phyloP scores from a whole-genome alignment of 2,113 vertebrate species.

The Xiphophorus maculatus region DNA sequence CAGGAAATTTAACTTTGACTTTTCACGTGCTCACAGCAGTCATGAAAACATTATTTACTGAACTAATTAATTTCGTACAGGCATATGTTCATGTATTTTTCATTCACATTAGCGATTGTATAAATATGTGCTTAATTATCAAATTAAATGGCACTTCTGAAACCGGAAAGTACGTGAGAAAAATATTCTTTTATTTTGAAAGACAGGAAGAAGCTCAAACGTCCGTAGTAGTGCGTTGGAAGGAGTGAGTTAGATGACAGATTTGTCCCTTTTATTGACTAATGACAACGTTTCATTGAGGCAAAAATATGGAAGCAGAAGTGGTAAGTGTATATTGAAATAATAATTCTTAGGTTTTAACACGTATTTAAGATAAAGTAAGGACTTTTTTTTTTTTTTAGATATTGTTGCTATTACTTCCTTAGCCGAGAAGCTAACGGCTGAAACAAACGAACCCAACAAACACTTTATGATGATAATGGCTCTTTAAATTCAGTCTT shows the following conservation, averaged over 20 bases:
- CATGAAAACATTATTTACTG: too few relatives aligned
- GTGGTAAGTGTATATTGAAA: conserved; percentile 58
- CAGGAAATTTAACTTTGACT: too few relatives aligned
- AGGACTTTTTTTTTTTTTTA: neutral
- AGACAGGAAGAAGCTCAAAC: conserved; percentile 17
- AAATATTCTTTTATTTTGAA: conserved; percentile 50
- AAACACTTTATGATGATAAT: too few relatives aligned
- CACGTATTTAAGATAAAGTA: neutral
- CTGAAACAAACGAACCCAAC: neutral
- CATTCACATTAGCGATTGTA: too few relatives aligned
- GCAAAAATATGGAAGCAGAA: conserved; percentile 75
- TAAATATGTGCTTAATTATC: too few relatives aligned
- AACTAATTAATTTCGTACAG: too few relatives aligned
- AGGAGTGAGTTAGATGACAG: conserved; percentile 56
- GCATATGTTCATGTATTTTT: too few relatives aligned
- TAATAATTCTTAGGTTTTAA: neutral
- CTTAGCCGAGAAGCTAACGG: conserved; percentile 48
- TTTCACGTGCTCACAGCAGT: too few relatives aligned
- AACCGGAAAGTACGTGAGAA: too few relatives aligned
- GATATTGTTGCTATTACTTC: conserved; percentile 35
- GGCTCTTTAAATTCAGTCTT: neutral
- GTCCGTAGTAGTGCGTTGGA: neutral
- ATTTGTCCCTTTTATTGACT: conserved; percentile 69
- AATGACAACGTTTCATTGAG: conserved; percentile 73
- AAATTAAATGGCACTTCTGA: too few relatives aligned